phyloP scores from a whole-genome alignment of 2,797 vertebrate genomes.

The Halcyon leucocephala region DNA sequence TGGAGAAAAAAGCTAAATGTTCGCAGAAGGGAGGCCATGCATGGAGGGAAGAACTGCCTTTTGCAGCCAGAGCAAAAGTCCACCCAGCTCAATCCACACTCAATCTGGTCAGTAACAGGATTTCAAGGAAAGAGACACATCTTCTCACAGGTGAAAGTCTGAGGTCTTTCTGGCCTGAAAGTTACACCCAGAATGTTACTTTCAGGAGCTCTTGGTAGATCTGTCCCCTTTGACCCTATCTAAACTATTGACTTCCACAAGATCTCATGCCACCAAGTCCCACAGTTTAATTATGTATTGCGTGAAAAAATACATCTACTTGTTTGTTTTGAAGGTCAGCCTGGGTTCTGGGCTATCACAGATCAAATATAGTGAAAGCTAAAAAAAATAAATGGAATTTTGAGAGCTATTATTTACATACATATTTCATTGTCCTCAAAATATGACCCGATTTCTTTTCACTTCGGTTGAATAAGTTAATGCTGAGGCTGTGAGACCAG shows the following conservation, averaged over 20 bases:
- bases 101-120: not conserved
- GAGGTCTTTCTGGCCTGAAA: not conserved
- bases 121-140: not conserved
- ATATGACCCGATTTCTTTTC: not conserved
- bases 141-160: not conserved
- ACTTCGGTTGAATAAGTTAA: not conserved
- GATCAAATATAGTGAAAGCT: not conserved
- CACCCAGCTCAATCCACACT: not conserved
- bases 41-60: not conserved
- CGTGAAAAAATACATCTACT: not conserved
- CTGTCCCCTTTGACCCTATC: not conserved
- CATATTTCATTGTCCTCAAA: not conserved
- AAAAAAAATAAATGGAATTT: not conserved
- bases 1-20: not conserved
- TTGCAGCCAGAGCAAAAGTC: not conserved
- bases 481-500: not conserved
- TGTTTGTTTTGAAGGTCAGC: constrained; percentile 3
- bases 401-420: not conserved
- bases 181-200: not conserved
- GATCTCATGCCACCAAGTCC: not conserved
- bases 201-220: not conserved
- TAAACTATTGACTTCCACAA: not conserved
- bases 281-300: not conserved
- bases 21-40: not conserved
- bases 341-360: not conserved